Conservation (phyloP, 1,140 invertebrate genomes). For the Nymphalis io region DNA sequence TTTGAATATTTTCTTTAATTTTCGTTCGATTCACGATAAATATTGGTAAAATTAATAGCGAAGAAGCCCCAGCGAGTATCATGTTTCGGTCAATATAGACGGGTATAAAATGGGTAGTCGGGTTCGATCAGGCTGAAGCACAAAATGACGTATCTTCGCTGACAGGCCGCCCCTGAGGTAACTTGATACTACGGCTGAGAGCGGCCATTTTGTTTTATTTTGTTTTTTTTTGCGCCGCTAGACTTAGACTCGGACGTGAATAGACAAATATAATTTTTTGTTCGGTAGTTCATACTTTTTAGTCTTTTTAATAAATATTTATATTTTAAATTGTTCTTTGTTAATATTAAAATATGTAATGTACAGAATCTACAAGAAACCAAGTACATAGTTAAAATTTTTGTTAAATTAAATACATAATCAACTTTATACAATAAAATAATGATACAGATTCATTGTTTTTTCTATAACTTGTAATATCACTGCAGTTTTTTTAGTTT, state of each 20-base stretch:
- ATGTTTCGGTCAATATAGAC: conserved; percentile 25
- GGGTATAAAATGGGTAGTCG: conserved; percentile 26
- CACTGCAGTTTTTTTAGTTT: too few relatives aligned
- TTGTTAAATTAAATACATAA: too few relatives aligned
- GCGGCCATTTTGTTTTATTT: conserved; percentile 30
- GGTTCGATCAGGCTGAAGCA: conserved; percentile 25
- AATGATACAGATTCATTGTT: too few relatives aligned
- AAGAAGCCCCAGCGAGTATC: conserved; percentile 28
- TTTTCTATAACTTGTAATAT: too few relatives aligned
- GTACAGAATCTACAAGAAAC: too few relatives aligned
- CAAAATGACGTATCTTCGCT: conserved; percentile 27
- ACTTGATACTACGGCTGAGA: conserved; percentile 16
- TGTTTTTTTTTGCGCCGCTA: conserved; percentile 24
- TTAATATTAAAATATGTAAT: too few relatives aligned
- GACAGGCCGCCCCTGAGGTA: conserved; percentile 32
- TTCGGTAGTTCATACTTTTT: not conserved
- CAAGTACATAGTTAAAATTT: too few relatives aligned
- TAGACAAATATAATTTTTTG: conserved; percentile 4
- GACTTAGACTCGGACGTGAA: conserved; percentile 17
- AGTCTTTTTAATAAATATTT: not conserved
- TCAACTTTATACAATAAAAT: too few relatives aligned
- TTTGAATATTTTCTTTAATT: conserved; percentile 1
- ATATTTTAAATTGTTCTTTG: not conserved
- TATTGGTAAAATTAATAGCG: conserved; percentile 19
- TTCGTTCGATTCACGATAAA: not conserved